Base-by-base conservation (phyloP, 2,113 vertebrate species). In the Sinocyclocheilus maitianheensis region DNA sequence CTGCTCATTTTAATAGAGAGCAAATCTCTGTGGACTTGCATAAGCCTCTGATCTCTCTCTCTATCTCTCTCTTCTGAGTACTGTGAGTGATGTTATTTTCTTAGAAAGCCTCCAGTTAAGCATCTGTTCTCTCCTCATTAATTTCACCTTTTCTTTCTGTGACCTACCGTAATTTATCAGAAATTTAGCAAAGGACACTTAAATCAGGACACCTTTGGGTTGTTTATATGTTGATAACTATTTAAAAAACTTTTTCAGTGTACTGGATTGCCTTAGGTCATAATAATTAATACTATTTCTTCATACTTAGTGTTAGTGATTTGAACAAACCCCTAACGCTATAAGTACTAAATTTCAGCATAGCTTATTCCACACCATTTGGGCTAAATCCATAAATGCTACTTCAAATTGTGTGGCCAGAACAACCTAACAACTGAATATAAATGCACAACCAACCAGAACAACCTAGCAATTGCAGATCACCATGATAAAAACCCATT, bases 51-150 rank as follows among this genome's bases (percentile, higher is more conserved):
- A 53, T 78, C 2, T 3, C 55, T 65, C 5, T 48, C 6, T 37
- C 18, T 43, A 12, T 37, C 14, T 40, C 4, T 63, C 55, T 58
- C 65, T 86, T 65, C 63, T 11, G 40, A 22, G 53, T 79, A 58
- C 69, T 26, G 37, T 46, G 40, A 79, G 20, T 87, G 30, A 62
- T 63, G 43, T 84, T 24, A 84, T 75, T 74, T 80, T 84, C 81
- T 79, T 84, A 80, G 81, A 81, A 80, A 76, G 40, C 71, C 58
- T 53, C 58, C 22, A 60, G 26, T 43, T 5, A 18, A 24, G 77
- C 34, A 77, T 88, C 78, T 79, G 62, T 69, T 71, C 48, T 48
- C 37, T 85, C 62, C 77, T 67, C 14, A 46, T 72, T 62, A 62
- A 67, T 75, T 51, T 34, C 30, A 37, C 24, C n/a, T 63, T 81